Conservation (phyloP, 2,113 vertebrate genomes). For the Gymnorhina tibicen region DNA sequence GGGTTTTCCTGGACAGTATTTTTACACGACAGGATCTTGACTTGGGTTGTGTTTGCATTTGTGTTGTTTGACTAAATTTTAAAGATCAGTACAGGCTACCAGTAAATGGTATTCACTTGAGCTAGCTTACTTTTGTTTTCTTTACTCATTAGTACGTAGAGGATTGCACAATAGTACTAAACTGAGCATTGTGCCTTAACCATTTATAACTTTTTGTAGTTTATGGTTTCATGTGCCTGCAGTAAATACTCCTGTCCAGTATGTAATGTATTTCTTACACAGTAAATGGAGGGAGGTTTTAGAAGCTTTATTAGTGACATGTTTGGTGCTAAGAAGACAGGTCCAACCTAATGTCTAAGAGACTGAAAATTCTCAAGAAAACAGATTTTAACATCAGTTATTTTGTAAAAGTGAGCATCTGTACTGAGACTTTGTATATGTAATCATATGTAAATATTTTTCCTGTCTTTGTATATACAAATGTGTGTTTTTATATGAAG, state of each 20-base stretch:
- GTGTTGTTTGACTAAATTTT: background rate
- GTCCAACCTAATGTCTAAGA: background rate
- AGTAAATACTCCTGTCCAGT: background rate
- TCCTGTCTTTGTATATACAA: background rate
- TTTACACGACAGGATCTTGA: background rate
- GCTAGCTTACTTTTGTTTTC: background rate
- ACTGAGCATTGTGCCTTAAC: background rate
- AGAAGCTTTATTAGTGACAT: background rate
- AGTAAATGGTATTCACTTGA: background rate
- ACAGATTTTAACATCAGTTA: background rate
- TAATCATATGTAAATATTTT: conserved; percentile 40
- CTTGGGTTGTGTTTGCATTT: background rate
- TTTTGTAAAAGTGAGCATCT: background rate
- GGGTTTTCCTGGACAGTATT: background rate
- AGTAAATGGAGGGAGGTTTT: background rate
- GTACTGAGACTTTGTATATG: background rate
- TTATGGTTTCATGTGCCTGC: background rate
- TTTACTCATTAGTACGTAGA: background rate
- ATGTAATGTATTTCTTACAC: background rate
- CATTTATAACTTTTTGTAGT: background rate
- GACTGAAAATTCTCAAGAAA: background rate
- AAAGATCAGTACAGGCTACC: background rate
- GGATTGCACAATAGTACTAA: background rate
- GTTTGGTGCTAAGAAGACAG: background rate
- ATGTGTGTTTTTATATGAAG: conserved; percentile 26